Conservation (phyloP, 2,888 invertebrate genomes). For the Tenthredo scrophulariae region DNA sequence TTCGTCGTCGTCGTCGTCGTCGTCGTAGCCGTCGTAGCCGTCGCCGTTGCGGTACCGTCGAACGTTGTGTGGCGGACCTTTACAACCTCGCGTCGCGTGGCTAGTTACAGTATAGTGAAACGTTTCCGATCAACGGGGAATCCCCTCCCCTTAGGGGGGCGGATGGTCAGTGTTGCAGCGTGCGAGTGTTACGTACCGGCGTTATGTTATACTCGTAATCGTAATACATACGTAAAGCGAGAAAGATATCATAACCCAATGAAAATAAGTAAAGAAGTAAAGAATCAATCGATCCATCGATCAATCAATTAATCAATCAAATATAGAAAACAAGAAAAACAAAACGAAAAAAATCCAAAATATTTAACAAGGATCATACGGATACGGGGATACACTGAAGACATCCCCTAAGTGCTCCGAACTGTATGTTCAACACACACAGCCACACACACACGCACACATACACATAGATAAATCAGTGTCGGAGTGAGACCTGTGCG, state of each 20-base stretch:
- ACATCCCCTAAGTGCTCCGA: neutral
- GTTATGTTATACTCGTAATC: neutral
- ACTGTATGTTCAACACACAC: slow-evolving; percentile 4
- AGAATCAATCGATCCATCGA: neutral
- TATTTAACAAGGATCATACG: neutral
- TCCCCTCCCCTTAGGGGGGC: slow-evolving; percentile 43
- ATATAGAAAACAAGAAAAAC: neutral
- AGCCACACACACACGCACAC: neutral
- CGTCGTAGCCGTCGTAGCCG: slow-evolving; percentile 52
- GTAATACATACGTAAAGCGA: too few species aligned
- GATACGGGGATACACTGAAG: neutral
- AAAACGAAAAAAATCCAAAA: neutral
- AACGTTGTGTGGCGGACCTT: neutral
- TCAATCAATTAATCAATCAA: neutral
- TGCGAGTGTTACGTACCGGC: slow-evolving; percentile 20
- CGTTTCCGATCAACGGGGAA: slow-evolving; percentile 36
- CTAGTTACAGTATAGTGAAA: slow-evolving; percentile 1
- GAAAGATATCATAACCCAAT: neutral
- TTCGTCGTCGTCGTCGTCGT: slow-evolving; percentile 42
- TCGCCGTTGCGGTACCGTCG: slow-evolving; percentile 39
- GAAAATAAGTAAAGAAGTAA: neutral
- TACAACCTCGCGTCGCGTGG: neutral
- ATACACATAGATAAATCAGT: neutral
- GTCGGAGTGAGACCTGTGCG: slow-evolving; percentile 9
- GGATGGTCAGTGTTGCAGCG: slow-evolving; percentile 21